These are phyloP conservation scores for Podargus strigoides DNA, from an alignment of 2,797 vertebrate genomes.

Conservation along the genomic window DNA sequence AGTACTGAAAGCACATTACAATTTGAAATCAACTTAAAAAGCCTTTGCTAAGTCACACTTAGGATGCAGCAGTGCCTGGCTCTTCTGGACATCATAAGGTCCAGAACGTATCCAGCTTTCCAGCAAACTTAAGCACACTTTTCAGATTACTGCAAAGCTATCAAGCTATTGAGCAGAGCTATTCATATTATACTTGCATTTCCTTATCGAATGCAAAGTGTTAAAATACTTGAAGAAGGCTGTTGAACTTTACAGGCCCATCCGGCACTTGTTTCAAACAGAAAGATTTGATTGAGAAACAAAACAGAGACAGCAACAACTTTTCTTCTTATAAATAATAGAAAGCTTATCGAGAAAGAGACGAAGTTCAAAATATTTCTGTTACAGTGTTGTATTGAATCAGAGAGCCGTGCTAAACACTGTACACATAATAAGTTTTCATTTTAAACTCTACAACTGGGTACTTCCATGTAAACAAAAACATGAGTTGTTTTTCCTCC, in stretches of 20 bases:
- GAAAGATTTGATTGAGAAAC: not conserved
- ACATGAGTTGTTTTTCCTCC: not conserved
- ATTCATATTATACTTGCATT: not conserved
- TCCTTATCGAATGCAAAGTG: not conserved
- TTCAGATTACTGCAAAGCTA: not conserved
- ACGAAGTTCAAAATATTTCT: not conserved
- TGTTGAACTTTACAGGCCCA: not conserved
- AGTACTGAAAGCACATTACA: not conserved
- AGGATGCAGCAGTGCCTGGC: not conserved
- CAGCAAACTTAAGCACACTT: not conserved
- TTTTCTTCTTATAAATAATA: not conserved
- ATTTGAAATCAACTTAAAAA: not conserved
- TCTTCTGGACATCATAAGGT: not conserved
- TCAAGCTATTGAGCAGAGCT: not conserved
- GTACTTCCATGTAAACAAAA: slow-evolving; percentile 15
- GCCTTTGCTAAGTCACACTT: not conserved
- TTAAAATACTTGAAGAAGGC: not conserved
- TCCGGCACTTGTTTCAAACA: not conserved
- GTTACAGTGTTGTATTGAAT: not conserved
- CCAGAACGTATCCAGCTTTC: not conserved
- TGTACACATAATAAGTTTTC: not conserved
- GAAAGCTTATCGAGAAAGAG: not conserved
- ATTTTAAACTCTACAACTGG: not conserved
- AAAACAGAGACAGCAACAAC: not conserved
- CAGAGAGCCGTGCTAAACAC: not conserved